phyloP scores from a whole-genome alignment of 2,113 vertebrate genomes.

The Amphilophus citrinellus region DNA sequence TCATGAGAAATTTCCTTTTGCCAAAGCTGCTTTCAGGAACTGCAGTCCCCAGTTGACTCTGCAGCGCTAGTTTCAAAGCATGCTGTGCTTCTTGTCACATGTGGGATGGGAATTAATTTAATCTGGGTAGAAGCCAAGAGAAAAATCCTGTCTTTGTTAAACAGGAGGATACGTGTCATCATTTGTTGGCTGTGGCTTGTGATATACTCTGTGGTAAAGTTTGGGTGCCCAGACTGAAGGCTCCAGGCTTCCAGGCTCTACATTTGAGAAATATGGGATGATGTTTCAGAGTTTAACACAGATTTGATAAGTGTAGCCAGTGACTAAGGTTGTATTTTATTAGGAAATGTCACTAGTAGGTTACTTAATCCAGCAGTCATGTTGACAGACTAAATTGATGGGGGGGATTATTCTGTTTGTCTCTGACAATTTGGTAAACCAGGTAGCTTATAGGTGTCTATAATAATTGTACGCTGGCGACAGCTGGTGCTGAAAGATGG shows the following conservation, averaged over 20 bases:
- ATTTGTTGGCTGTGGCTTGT: not conserved
- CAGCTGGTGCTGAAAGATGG: constrained; percentile 57
- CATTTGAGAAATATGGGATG: not conserved
- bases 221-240: not conserved
- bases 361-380: not conserved
- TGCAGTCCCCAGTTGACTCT: constrained; percentile 37
- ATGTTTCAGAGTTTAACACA: not conserved
- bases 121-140: constrained; percentile 18
- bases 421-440: not conserved
- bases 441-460: not conserved
- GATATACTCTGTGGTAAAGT: not conserved
- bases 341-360: not conserved
- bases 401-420: not conserved
- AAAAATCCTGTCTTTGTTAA: constrained; percentile 36
- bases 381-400: not conserved
- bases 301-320: not conserved
- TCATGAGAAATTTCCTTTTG: not conserved
- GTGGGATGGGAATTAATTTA: constrained; percentile 27
- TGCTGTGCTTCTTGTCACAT: constrained; percentile 40
- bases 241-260: not conserved
- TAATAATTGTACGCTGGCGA: constrained; percentile 2
- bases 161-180: not conserved
- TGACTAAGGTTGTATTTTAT: not conserved
- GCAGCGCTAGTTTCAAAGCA: constrained; percentile 27
- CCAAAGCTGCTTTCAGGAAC: constrained; percentile 33